These are phyloP conservation scores for Pseudococcus longispinus DNA, from an alignment of 2,888 invertebrate species.

Conservation along the genomic window DNA sequence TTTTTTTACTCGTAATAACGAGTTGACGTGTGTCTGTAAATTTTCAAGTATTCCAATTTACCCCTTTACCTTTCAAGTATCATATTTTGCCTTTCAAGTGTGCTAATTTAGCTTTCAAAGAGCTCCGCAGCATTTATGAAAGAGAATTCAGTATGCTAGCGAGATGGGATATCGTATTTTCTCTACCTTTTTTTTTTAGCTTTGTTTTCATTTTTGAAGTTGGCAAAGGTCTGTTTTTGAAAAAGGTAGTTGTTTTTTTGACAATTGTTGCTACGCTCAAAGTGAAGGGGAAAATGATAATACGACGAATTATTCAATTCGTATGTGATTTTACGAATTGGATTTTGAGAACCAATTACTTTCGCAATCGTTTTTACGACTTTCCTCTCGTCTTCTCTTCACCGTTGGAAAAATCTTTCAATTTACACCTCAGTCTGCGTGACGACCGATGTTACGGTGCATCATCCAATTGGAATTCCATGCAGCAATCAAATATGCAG, in stretches of 20 bases:
- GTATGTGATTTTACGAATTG: neutral
- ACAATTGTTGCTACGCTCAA: neutral
- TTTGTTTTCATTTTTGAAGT: neutral
- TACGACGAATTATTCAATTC: neutral
- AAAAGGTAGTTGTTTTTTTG: neutral
- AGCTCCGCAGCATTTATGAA: neutral
- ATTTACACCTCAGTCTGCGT: neutral
- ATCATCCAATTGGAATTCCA: neutral
- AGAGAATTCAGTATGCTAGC: neutral
- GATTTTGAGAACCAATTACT: neutral
- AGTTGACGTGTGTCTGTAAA: neutral
- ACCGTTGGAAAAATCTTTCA: neutral
- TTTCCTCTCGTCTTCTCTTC: neutral
- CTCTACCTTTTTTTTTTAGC: neutral
- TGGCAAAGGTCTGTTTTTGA: neutral
- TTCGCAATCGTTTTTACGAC: neutral
- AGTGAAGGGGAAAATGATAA: neutral
- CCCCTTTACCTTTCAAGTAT: slow-evolving; percentile 15
- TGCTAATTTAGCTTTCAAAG: neutral
- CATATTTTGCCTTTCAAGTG: neutral
- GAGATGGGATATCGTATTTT: neutral
- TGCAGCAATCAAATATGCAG: neutral
- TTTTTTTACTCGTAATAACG: neutral
- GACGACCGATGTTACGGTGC: neutral
- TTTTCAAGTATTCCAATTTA: neutral